Evolutionary conservation across 2,888 invertebrate genomes (phyloP).

Genomic region (Eupithecia insigniata): DNA sequence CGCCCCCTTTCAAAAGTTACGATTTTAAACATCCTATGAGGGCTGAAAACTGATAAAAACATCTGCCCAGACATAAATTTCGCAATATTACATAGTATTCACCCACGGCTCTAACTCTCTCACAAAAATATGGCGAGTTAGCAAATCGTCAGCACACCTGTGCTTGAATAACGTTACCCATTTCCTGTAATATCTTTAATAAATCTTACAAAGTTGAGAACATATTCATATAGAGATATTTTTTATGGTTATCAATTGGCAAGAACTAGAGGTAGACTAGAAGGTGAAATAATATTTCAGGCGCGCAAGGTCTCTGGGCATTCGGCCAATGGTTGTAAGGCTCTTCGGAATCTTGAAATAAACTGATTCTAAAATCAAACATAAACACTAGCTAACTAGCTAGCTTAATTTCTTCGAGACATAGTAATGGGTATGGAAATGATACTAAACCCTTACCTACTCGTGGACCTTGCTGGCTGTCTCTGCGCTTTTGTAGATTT

Average conservation of each 20-base stretch:
- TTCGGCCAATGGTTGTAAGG: not conserved
- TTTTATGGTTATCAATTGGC: conserved; percentile 58
- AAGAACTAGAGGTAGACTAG: too few species aligned
- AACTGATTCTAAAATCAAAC: not conserved
- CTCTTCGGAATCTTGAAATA: not conserved
- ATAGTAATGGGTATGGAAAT: too few species aligned
- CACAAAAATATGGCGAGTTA: conserved; percentile 80
- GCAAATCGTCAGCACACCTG: conserved; percentile 83
- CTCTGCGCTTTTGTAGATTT: too few species aligned
- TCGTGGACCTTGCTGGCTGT: not conserved
- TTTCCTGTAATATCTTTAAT: conserved; percentile 77
- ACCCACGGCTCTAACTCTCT: conserved; percentile 66
- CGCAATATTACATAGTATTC: conserved; percentile 40
- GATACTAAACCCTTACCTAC: too few species aligned
- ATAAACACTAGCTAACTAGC: not conserved
- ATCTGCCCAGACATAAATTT: not conserved
- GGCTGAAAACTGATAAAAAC: not conserved
- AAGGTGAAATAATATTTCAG: conserved; percentile 24
- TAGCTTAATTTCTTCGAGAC: too few species aligned
- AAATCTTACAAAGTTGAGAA: conserved; percentile 75
- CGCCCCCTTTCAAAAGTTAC: not conserved
- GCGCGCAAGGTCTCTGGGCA: conserved; percentile 8
- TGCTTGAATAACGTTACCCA: conserved; percentile 78
- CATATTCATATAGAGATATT: conserved; percentile 64
- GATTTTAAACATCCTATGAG: not conserved